Conservation (phyloP, 2,113 vertebrate genomes). For the Agelaius tricolor region DNA sequence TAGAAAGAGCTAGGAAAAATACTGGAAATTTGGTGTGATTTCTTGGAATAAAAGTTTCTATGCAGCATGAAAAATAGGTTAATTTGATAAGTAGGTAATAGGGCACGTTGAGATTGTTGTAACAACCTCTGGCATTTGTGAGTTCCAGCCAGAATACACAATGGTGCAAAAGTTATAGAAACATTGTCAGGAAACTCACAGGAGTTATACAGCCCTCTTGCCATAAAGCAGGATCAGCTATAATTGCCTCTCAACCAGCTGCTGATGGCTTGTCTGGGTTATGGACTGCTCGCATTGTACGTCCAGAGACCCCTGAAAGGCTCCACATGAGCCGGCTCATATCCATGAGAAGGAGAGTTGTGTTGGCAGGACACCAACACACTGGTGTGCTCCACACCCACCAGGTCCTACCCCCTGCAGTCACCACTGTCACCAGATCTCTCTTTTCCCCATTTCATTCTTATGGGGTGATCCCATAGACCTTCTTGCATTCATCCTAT, state of each 20-base stretch:
- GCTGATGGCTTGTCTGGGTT: not conserved
- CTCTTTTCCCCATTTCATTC: not conserved
- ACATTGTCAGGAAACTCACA: not conserved
- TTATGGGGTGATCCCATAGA: not conserved
- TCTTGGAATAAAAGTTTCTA: not conserved
- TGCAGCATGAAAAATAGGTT: not conserved
- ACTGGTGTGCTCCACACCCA: accelerated
- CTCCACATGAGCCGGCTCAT: not conserved
- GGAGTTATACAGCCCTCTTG: not conserved
- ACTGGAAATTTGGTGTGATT: not conserved
- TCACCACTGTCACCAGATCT: not conserved
- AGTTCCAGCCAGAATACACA: not conserved
- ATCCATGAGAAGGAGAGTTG: not conserved
- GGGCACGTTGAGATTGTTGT: not conserved
- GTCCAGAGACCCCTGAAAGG: not conserved
- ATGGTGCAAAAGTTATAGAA: not conserved
- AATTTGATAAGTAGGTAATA: not conserved
- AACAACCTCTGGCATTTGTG: not conserved
- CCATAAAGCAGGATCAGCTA: not conserved
- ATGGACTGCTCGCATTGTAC: not conserved
- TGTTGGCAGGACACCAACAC: not conserved
- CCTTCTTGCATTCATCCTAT: not conserved
- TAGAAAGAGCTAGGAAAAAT: not conserved
- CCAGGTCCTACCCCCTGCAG: not conserved
- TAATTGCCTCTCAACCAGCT: not conserved